Percentiles rank a stretch among this genome's conserved stretches.
Conservation (phyloP, 2,888 invertebrate genomes). For the Neoascia interrupta region DNA sequence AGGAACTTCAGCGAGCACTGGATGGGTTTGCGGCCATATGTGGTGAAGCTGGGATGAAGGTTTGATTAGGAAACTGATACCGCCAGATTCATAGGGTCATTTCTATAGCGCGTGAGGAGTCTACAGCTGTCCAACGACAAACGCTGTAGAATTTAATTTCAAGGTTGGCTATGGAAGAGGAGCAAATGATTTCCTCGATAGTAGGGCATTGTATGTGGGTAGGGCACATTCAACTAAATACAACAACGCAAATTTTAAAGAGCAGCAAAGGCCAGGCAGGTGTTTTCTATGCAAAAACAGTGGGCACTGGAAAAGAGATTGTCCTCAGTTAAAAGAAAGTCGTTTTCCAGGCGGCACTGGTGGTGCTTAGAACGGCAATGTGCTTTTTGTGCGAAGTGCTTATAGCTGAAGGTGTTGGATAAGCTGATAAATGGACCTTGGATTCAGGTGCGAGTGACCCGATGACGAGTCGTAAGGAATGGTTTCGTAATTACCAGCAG, state of each 20-base stretch:
- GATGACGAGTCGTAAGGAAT: conserved; percentile 18
- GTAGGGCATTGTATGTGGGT: background rate
- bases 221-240: background rate
- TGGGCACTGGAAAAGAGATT: conserved; percentile 1
- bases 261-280: background rate
- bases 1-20: no score
- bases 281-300: no score
- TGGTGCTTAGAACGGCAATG: background rate
- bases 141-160: background rate
- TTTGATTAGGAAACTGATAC: no score
- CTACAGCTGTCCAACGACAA: background rate
- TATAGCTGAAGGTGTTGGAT: conserved; percentile 5
- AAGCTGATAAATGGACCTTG: conserved; percentile 25
- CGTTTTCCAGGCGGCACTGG: background rate
- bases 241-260: background rate
- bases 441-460: conserved; percentile 31
- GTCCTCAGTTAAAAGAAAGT: background rate
- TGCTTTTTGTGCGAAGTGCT: conserved; percentile 2
- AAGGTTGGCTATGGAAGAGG: background rate
- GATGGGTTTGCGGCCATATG: no score
- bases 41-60: no score
- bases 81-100: background rate
- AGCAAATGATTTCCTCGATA: background rate
- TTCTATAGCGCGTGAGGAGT: conserved; percentile 21
- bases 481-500: conserved; percentile 6